Evolutionary conservation across 2,113 vertebrate genomes (phyloP).

Genomic region (Psittacara wagleri): DNA sequence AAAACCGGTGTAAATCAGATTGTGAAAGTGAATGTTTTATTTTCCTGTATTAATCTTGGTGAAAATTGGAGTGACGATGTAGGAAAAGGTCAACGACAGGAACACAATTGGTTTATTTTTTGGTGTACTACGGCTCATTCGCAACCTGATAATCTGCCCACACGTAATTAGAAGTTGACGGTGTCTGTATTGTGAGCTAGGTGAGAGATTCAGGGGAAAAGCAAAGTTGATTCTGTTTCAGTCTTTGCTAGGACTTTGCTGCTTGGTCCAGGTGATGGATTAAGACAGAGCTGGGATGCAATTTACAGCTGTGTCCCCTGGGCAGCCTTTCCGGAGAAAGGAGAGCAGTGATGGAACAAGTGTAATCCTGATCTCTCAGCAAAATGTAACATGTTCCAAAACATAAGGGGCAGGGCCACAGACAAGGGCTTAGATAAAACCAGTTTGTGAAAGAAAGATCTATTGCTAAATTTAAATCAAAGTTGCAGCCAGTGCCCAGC

Average conservation of each 20-base stretch:
- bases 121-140: not conserved
- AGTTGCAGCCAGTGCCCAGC: not conserved
- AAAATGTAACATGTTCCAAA: not conserved
- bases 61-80: not conserved
- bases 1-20: not conserved
- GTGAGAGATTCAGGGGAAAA: not conserved
- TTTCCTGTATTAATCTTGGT: not conserved
- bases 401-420: not conserved
- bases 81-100: not conserved
- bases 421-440: conserved; percentile 3
- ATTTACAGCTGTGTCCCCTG: conserved; percentile 41
- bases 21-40: not conserved
- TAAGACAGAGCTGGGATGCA: not conserved
- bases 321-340: not conserved
- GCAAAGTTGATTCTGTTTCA: conserved; percentile 20
- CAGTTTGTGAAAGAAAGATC: not conserved
- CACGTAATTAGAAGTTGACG: not conserved
- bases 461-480: not conserved
- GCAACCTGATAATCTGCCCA: not conserved
- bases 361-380: not conserved
- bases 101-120: conserved; percentile 26
- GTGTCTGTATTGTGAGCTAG: not conserved
- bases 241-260: not conserved
- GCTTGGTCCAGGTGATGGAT: conserved; percentile 37
- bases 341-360: not conserved